These are phyloP conservation scores for Lonchura striata DNA, from an alignment of 2,113 vertebrate genomes.

Conservation along the genomic window DNA sequence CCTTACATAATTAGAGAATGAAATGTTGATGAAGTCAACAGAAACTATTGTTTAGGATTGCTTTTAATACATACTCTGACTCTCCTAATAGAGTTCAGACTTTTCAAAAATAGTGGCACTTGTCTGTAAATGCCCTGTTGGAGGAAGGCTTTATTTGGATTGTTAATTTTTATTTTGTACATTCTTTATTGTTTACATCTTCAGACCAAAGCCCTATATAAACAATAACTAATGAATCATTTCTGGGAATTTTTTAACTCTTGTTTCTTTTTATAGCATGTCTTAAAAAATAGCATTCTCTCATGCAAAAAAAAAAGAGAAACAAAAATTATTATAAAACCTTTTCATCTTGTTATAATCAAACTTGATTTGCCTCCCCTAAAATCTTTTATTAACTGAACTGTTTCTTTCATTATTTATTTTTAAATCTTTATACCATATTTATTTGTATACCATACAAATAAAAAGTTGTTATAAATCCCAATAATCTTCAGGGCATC, in stretches of 20 bases:
- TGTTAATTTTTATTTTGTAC: slow-evolving; percentile 51
- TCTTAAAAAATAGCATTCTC: slow-evolving; percentile 14
- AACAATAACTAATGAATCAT: slow-evolving; percentile 56
- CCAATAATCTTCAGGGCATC: slow-evolving; percentile 5
- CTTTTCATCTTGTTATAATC: neutral
- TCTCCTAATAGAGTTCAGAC: neutral
- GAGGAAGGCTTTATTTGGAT: slow-evolving; percentile 38
- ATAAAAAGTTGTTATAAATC: neutral
- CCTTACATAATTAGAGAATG: neutral
- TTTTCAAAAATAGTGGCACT: neutral
- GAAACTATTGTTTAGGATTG: slow-evolving; percentile 25
- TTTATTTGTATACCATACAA: neutral
- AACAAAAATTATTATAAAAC: neutral
- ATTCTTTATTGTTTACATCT: slow-evolving; percentile 38
- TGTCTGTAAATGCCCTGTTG: neutral
- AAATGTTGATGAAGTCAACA: slow-evolving; percentile 10
- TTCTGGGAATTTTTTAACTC: slow-evolving; percentile 52
- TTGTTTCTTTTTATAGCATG: slow-evolving; percentile 35
- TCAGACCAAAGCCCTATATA: slow-evolving; percentile 8
- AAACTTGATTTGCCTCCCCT: neutral
- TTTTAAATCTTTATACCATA: neutral
- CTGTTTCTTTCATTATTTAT: neutral
- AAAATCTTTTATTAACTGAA: neutral
- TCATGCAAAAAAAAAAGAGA: neutral
- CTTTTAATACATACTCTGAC: neutral